Evolutionary conservation across 2,113 vertebrate species (phyloP), one percentile per base, ranked within the genome.

Genomic region (Caloenas nicobarica): DNA sequence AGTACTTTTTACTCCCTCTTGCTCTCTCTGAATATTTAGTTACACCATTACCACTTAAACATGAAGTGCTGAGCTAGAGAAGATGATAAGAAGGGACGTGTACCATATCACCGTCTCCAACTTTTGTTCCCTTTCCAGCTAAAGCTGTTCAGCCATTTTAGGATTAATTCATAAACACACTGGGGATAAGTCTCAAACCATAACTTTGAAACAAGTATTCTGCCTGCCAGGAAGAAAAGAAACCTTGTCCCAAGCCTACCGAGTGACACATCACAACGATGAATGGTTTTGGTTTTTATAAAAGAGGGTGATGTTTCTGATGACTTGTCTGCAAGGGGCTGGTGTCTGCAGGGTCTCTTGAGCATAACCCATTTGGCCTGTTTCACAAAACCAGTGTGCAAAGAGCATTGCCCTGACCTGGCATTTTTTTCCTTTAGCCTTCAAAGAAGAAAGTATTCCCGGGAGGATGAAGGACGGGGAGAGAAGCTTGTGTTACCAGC

Each of bases 291-390:
- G 24, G 7, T 22, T 91, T 79, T 26, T 7, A 10, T 4, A 36
- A 24, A 24, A 44, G 21, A 69, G n/a, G 79, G 56, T 51, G n/a
- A n/a, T 0, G 0, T 51, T 82, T 70, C 56, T 86, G 46, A 18
- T 44, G 22, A 42, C 8, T 12, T 53, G 69, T n/a, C 77, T 29
- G 9, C 16, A 25, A 86, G 33, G 34, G 25, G 29, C 19, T 66
- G 57, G 23, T 65, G 22, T 26, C 50, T 81, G 64, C 34, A 65
- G 60, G 17, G n/a, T 31, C 50, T 60, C 33, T 42, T 19, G 34
- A 71, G 3, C 0, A 0, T 3, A 44, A 90, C 8, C 23, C 5
- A 44, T 28, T 16, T 61, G 57, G 42, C 54, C 53, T 18, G n/a
- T 57, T 66, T 60, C 77, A 92, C 91, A 92, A 65, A 95, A 74